A percentile compares a stretch with the other conserved stretches of the same genome.
Conservation (phyloP, 23 tunicate species). For the Ascidia mentula region DNA sequence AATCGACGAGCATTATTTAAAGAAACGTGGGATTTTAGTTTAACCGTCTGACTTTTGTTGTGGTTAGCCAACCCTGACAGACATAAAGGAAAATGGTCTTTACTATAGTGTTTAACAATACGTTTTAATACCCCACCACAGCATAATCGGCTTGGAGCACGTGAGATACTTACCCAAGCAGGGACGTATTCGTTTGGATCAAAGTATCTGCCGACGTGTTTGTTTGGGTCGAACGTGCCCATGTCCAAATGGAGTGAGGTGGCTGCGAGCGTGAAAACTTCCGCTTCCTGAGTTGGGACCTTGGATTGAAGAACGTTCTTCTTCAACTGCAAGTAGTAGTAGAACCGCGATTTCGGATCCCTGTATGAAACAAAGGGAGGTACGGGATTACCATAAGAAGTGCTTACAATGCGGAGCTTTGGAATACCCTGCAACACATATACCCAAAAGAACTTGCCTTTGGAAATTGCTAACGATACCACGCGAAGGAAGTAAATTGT, state of each 20-base stretch:
- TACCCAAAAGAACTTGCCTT: background rate
- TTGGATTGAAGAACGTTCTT: constrained; percentile 72
- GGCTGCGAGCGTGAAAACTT: constrained; percentile 74
- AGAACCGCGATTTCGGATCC: constrained; percentile 55
- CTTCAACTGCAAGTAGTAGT: constrained; percentile 88
- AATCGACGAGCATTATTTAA: too few species aligned
- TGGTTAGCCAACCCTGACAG: too few species aligned
- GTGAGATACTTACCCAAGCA: constrained; percentile 65
- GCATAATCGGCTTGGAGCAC: too few species aligned
- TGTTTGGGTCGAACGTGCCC: constrained; percentile 59
- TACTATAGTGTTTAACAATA: too few species aligned
- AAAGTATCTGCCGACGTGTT: constrained; percentile 62
- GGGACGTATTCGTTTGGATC: constrained; percentile 85
- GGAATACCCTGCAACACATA: background rate
- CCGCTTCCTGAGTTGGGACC: constrained; percentile 62
- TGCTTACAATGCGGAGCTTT: background rate
- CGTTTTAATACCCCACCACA: too few species aligned
- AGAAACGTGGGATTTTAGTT: too few species aligned
- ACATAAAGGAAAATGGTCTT: too few species aligned
- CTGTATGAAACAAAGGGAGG: constrained; percentile 45
- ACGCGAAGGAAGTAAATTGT: too few species aligned
- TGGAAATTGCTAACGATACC: background rate
- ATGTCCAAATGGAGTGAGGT: constrained; percentile 73
- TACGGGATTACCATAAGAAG: too few species aligned
- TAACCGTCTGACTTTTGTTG: too few species aligned